Evolutionary conservation across 2,888 invertebrate genomes (phyloP), one percentile per base, ranked within the genome.

Genomic region (Dione juno): DNA sequence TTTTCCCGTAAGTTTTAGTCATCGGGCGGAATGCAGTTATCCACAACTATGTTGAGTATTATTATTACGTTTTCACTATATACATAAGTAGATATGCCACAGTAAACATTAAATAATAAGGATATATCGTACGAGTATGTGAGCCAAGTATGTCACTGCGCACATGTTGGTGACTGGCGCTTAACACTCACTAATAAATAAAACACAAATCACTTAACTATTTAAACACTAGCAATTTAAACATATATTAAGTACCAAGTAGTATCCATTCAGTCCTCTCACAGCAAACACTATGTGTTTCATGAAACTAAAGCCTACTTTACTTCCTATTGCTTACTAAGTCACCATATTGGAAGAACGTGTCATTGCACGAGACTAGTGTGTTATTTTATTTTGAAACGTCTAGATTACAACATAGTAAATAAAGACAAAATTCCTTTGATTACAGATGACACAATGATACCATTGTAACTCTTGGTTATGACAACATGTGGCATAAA

Each of bases 11-110:
- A 88, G 86, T 89, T 92, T 92, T 90, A 92, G 92, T 93, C 93
- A 88, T 92, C 92, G 92, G 92, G 93, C 92, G 93, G 93, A 93
- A 93, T 93, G 93, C 93, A 92, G 91, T 92, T 90, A 92, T 92
- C 93, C 93, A 93, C 93, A 93, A 93, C 92, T 92, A 92, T 89
- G 92, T 92, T 92, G 92, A 92, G 91, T 92, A 91, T 92, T 90
- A 87, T 87, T 84, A 89, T 86, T 77, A 82, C 76, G 77, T 77
- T 71, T 80, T 89, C 90, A 89, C 92, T 92, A 93, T 90, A 92
- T 92, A 92, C 90, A 92, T 89, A 92, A 88, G 88, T 91, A 91
- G 85, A 90, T 86, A 88, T 82, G 84, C 83, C 86, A 90, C 79
- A 88, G 83, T 87, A 87, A 89, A 90, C 79, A 88, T 82, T 87